A percentile compares a stretch with the other conserved stretches of the same genome.
phyloP scores from a whole-genome alignment of 2,888 invertebrate species.

The Bellardia pandia region DNA sequence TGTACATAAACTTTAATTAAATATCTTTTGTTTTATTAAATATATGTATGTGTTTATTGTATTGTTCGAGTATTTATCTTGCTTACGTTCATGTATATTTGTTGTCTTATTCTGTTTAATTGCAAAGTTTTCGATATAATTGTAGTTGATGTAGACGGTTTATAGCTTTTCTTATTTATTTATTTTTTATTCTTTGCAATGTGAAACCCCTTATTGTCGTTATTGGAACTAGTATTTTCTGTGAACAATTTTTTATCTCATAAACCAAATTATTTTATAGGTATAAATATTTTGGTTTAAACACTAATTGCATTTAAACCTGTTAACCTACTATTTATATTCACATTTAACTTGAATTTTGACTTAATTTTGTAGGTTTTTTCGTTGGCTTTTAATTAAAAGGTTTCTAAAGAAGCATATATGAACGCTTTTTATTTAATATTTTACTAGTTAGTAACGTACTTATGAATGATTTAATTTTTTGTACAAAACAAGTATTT shows the following conservation, averaged over 20 bases:
- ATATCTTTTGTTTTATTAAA: conserved; percentile 33
- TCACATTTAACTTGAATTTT: not conserved
- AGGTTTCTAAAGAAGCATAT: not conserved
- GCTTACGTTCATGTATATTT: not conserved
- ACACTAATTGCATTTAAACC: not conserved
- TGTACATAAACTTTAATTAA: conserved; percentile 35
- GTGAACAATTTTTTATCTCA: no score
- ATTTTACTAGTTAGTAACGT: not conserved
- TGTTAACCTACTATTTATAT: not conserved
- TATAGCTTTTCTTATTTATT: not conserved
- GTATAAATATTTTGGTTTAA: not conserved
- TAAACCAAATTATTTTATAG: not conserved
- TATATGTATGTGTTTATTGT: not conserved
- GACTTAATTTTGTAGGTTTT: not conserved
- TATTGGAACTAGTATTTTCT: no score
- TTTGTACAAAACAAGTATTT: not conserved
- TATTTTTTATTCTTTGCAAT: no score
- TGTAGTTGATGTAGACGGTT: not conserved
- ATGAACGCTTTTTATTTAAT: not conserved
- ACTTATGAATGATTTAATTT: not conserved
- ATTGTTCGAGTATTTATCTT: not conserved
- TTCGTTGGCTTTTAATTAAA: not conserved
- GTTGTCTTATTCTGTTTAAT: not conserved
- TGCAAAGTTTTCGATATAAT: not conserved
- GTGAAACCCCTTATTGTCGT: no score